phyloP scores from a whole-genome alignment of 2,888 invertebrate genomes.

The Parnassius mnemosyne region DNA sequence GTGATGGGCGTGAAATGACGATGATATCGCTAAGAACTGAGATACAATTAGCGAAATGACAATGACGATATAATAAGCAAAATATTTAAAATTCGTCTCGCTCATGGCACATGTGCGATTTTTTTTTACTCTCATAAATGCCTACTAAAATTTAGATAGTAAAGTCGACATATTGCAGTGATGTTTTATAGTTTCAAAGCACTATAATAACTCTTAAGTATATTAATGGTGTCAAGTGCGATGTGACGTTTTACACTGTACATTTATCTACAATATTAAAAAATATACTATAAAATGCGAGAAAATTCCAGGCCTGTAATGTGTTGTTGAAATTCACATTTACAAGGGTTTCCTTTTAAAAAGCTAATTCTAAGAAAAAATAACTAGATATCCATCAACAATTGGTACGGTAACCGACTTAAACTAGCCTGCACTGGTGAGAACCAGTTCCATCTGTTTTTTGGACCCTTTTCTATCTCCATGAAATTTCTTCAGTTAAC shows the following conservation, averaged over 20 bases:
- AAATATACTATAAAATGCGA: constrained; percentile 7
- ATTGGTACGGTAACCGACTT: constrained; percentile 10
- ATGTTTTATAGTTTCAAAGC: too few relatives aligned
- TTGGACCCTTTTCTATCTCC: background rate
- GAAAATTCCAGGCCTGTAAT: background rate
- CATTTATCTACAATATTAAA: constrained; percentile 2
- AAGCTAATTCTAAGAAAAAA: constrained; percentile 3
- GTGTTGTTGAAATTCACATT: background rate
- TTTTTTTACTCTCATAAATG: too few relatives aligned
- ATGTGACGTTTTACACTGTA: constrained; percentile 3
- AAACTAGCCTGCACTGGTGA: constrained; percentile 28
- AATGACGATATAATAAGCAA: too few relatives aligned
- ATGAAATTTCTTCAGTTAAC: constrained; percentile 16
- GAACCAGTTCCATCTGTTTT: constrained; percentile 29
- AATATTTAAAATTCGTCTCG: too few relatives aligned
- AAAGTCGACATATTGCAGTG: too few relatives aligned
- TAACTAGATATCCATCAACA: constrained; percentile 2
- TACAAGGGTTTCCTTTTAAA: background rate
- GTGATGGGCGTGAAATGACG: too few relatives aligned
- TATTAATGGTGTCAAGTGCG: too few relatives aligned
- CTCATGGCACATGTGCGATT: too few relatives aligned
- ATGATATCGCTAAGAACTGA: too few relatives aligned
- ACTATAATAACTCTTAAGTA: too few relatives aligned
- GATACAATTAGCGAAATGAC: too few relatives aligned
- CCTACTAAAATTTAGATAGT: too few relatives aligned